These are phyloP conservation scores for Phalacrocorax brasilianus DNA, from an alignment of 2,113 vertebrate species.

Conservation along the genomic window DNA sequence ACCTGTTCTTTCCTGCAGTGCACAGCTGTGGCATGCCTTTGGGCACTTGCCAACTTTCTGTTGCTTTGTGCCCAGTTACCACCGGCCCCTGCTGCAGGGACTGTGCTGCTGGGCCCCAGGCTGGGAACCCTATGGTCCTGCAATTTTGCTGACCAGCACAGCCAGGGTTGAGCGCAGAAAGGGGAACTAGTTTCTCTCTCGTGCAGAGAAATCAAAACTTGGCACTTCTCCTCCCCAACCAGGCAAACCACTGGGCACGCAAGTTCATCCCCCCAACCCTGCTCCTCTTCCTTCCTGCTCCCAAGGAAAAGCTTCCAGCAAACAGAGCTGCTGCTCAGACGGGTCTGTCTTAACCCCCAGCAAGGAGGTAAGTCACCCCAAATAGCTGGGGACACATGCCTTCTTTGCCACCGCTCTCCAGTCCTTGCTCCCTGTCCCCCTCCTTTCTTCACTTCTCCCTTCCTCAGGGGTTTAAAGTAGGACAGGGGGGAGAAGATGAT, in stretches of 20 bases:
- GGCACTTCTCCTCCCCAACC: not conserved
- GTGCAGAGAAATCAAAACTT: not conserved
- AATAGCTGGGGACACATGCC: not conserved
- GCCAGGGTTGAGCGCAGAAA: fast-evolving
- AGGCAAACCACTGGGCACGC: not conserved
- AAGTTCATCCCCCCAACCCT: not conserved
- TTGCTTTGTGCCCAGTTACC: not conserved
- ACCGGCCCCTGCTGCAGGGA: fast-evolving
- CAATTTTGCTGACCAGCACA: not conserved
- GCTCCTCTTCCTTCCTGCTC: not conserved
- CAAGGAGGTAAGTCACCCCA: slow-evolving; percentile 25
- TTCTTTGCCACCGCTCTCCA: not conserved
- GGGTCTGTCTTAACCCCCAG: not conserved
- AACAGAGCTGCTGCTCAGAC: not conserved
- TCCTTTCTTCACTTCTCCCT: not conserved
- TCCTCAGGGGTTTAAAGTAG: not conserved
- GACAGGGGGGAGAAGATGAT: not conserved
- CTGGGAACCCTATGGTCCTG: not conserved
- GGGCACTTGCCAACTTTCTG: not conserved
- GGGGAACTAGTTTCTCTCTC: not conserved
- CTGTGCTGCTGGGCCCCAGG: not conserved
- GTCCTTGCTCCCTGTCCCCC: not conserved
- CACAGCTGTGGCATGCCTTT: not conserved
- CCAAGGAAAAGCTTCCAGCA: not conserved
- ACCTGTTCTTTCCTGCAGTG: not conserved